Evolutionary conservation across 1,140 invertebrate species (phyloP), one percentile per base, ranked within the genome.

Genomic region (Tetramorium parvispinum): DNA sequence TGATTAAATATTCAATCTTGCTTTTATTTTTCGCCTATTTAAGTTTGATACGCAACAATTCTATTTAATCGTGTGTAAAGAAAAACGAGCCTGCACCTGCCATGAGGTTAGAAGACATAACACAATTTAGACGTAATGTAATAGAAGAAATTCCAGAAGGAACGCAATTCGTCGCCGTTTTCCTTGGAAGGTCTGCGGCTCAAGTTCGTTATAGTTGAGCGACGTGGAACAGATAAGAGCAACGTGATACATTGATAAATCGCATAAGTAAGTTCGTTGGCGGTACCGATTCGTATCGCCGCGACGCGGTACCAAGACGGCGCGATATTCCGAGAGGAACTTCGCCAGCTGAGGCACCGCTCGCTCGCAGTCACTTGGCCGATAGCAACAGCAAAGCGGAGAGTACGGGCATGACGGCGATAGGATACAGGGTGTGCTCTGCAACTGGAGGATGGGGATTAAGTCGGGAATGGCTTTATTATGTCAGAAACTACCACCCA

Each of bases 391-490:
- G 75, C 16, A 65, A 78, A 46, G 81, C 73, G 76, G 66, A 87
- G 82, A 87, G 82, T 85, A 86, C 70, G 2, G 18, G 6, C 55
- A 79, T 83, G 87, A 27, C 32, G 27, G 24, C 40, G 0, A 27
- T 46, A 24, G 37, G 18, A 8, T 40, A 65, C 3, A 65, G 43
- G 24, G 24, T 24, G 43, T 8, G 43, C 13, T 46, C 27, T 13
- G 21, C 27, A 10, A 63, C 65, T 81, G 79, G 78, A 78, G 75
- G 87, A 86, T 27, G 65, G 68, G 89, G 89, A 94, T 94, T 92
- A 92, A 93, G 87, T 83, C 73, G 61, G 51, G 85, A 93, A 92
- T 91, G 91, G 87, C 79, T 94, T 93, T 92, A 93, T 93, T 94
- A 93, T 92, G 91, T 92, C 86, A 86, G 91, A 90, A 93, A 93